Conservation (phyloP, 2,113 vertebrate species). For the Chlorodrepanis virens region DNA sequence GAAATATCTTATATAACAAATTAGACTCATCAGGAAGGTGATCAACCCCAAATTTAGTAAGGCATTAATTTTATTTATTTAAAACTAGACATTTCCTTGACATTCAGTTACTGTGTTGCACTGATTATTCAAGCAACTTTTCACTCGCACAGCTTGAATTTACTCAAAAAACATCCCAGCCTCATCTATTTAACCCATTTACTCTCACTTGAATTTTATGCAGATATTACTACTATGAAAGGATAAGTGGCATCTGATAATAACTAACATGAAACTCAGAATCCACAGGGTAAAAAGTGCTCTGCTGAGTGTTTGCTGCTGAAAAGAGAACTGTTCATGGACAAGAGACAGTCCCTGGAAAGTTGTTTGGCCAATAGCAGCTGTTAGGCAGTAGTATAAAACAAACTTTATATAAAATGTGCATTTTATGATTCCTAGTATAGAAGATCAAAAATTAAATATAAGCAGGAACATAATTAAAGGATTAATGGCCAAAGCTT, state of each 20-base stretch:
- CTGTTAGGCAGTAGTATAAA: constrained; percentile 66
- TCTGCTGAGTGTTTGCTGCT: constrained; percentile 47
- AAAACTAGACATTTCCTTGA: constrained; percentile 36
- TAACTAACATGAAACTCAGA: constrained; percentile 35
- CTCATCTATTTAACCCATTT: neutral
- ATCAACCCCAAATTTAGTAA: constrained; percentile 35
- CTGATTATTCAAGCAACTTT: constrained; percentile 38
- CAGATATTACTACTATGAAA: neutral
- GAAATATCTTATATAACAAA: constrained; percentile 27
- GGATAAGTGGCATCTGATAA: constrained; percentile 24
- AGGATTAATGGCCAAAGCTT: constrained; percentile 69
- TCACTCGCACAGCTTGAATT: constrained; percentile 2
- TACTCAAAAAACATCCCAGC: neutral
- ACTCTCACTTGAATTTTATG: neutral
- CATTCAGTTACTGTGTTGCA: constrained; percentile 19
- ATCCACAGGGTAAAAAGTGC: constrained; percentile 26
- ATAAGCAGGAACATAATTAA: constrained; percentile 69
- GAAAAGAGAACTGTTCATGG: constrained; percentile 71
- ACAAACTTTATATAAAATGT: constrained; percentile 56
- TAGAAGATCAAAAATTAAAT: constrained; percentile 72
- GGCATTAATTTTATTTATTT: constrained; percentile 58
- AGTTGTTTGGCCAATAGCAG: constrained; percentile 63
- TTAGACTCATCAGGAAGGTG: constrained; percentile 33
- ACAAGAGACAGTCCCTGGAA: constrained; percentile 66
- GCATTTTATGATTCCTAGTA: constrained; percentile 58